Percentiles rank a stretch among this genome's conserved stretches.
These are phyloP conservation scores for Parazoanthus atlanticus DNA, from an alignment of 92 coral and sea anemone species.

Conservation along the genomic window DNA sequence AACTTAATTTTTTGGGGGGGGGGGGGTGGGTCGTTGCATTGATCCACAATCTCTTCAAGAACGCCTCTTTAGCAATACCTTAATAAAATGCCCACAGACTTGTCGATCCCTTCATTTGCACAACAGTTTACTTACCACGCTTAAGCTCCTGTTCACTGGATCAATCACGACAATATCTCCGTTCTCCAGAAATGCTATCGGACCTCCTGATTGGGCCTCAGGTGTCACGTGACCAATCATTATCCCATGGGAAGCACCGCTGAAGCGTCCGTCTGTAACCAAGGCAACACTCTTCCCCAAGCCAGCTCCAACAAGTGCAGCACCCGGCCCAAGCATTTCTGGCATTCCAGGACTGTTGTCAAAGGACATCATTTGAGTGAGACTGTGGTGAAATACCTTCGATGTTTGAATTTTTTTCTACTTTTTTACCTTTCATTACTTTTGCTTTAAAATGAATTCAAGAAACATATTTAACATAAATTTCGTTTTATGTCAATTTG, in stretches of 20 bases:
- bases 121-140: slow-evolving; percentile 57
- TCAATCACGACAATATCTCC: slow-evolving; percentile 82
- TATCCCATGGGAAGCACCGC: slow-evolving; percentile 91
- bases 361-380: not conserved
- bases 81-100: too few species aligned
- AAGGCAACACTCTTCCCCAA: slow-evolving; percentile 81
- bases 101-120: too few species aligned
- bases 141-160: slow-evolving; percentile 52
- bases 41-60: too few species aligned
- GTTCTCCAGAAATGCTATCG: slow-evolving; percentile 70
- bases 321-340: slow-evolving; percentile 83
- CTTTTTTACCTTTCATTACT: too few species aligned
- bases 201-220: slow-evolving; percentile 88
- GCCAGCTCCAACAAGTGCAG: slow-evolving; percentile 88
- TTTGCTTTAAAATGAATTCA: too few species aligned
- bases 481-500: too few species aligned
- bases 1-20: too few species aligned
- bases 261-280: slow-evolving; percentile 88
- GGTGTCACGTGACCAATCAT: slow-evolving; percentile 96
- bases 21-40: too few species aligned
- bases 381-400: not conserved
- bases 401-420: not conserved
- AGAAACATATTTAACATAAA: too few species aligned
- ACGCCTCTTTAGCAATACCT: too few species aligned
- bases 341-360: slow-evolving; percentile 86